A percentile compares a stretch with the other conserved stretches of the same genome.
These are phyloP conservation scores for Globicephala melas DNA, from an alignment of 2,113 vertebrate species.

Conservation along the genomic window DNA sequence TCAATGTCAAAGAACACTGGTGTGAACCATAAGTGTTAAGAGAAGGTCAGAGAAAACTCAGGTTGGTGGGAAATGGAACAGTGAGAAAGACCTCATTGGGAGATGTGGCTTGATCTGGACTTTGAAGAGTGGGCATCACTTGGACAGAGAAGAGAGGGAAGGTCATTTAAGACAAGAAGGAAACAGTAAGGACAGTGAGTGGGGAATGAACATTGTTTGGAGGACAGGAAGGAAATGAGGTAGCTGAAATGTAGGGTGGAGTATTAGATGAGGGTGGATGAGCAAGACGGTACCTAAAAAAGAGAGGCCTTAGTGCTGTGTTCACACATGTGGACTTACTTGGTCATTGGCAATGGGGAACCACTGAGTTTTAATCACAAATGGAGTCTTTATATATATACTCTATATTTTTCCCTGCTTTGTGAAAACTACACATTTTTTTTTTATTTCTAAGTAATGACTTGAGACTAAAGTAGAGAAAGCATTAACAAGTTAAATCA, in stretches of 20 bases:
- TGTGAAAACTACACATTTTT: background rate
- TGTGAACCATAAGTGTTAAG: background rate
- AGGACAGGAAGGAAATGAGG: background rate
- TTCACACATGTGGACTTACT: background rate
- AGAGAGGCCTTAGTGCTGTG: background rate
- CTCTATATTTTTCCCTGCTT: background rate
- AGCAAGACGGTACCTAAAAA: background rate
- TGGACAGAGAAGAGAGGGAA: background rate
- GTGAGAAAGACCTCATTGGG: background rate
- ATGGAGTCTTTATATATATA: background rate
- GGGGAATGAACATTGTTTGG: background rate
- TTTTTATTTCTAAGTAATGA: background rate
- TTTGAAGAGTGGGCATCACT: background rate
- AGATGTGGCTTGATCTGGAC: background rate
- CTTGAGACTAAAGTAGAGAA: slow-evolving; percentile 4
- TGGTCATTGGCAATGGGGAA: background rate
- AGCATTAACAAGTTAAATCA: slow-evolving; percentile 1
- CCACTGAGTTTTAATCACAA: background rate
- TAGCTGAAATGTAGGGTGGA: background rate
- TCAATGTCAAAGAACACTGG: background rate
- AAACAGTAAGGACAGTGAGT: background rate
- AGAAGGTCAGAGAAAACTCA: background rate
- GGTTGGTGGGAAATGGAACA: background rate
- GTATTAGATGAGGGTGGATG: background rate
- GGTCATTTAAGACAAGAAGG: background rate